Conservation (phyloP, 2,113 vertebrate species). For the Choloepus hoffmanni region DNA sequence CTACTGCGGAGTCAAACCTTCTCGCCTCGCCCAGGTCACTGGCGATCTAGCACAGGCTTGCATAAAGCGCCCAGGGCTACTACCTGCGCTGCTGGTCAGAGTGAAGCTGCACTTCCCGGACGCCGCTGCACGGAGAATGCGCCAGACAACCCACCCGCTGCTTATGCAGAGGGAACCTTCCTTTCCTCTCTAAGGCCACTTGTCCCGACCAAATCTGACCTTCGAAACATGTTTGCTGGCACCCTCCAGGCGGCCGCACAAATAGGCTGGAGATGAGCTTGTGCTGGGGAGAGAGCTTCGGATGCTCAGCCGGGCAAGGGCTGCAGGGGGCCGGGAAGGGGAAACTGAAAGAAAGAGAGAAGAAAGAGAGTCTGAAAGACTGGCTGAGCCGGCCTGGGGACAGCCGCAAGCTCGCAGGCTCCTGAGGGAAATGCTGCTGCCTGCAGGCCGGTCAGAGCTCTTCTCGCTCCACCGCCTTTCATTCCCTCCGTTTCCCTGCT, state of each 20-base stretch:
- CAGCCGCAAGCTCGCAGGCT: neutral
- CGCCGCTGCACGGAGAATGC: neutral
- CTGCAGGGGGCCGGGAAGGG: neutral
- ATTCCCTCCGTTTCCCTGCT: neutral
- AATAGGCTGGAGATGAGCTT: neutral
- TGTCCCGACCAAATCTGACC: constrained; percentile 42
- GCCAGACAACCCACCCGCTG: neutral
- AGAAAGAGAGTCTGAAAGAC: neutral
- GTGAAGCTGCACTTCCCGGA: constrained; percentile 60
- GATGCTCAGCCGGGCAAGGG: neutral
- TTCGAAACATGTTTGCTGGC: neutral
- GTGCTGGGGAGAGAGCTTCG: neutral
- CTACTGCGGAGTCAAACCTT: neutral
- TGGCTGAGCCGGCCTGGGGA: neutral
- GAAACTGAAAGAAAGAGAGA: neutral
- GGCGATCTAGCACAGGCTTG: neutral
- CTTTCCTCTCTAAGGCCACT: neutral
- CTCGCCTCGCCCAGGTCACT: neutral
- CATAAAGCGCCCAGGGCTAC: neutral
- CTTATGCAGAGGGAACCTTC: neutral
- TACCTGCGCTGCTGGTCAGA: neutral
- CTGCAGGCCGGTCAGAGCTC: neutral
- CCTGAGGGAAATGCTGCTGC: neutral
- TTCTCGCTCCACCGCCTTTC: neutral
- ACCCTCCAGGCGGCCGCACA: neutral